Conservation (phyloP, 30 jellyfish, hydroid and myxozoan genomes). For the Chrysaora quinquecirrha region DNA sequence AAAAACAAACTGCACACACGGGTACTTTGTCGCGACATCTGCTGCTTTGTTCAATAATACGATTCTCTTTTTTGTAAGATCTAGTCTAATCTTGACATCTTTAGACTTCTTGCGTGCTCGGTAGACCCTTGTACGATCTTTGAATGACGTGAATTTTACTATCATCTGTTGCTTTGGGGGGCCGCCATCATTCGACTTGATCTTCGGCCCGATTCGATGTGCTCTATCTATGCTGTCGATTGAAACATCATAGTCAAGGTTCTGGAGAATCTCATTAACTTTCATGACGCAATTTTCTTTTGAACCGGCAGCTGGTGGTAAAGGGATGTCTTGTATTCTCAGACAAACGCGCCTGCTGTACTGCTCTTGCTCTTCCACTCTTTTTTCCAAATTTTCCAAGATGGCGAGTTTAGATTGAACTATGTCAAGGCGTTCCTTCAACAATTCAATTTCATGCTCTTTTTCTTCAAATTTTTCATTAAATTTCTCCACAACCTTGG, state of each 20-base stretch:
- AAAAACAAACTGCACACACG: slow-evolving; percentile 19
- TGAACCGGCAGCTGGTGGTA: slow-evolving; percentile 1
- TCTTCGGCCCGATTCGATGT: slow-evolving; percentile 18
- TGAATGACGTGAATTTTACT: slow-evolving; percentile 3
- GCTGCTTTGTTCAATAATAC: slow-evolving; percentile 10
- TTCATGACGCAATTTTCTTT: slow-evolving; percentile 12
- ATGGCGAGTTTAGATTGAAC: slow-evolving; percentile 12
- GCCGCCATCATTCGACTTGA: slow-evolving; percentile 1
- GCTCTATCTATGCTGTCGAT: slow-evolving; percentile 3
- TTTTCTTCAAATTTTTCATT: background rate
- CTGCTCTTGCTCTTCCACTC: slow-evolving; percentile 11
- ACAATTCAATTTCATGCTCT: slow-evolving; percentile 13
- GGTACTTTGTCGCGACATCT: background rate
- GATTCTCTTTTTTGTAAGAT: too few relatives aligned
- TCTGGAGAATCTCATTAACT: slow-evolving; percentile 9
- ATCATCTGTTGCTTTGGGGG: slow-evolving; percentile 6
- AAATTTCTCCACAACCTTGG: background rate
- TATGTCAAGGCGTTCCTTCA: slow-evolving; percentile 9
- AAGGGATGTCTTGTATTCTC: slow-evolving; percentile 1
- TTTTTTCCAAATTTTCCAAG: slow-evolving; percentile 7
- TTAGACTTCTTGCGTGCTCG: background rate
- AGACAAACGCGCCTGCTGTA: slow-evolving; percentile 24
- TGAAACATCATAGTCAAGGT: background rate
- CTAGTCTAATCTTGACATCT: slow-evolving; percentile 3
- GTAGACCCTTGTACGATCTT: slow-evolving; percentile 1